Evolutionary conservation across 1,140 invertebrate species (phyloP), one percentile per base, ranked within the genome.

Genomic region (Conus betulinus): DNA sequence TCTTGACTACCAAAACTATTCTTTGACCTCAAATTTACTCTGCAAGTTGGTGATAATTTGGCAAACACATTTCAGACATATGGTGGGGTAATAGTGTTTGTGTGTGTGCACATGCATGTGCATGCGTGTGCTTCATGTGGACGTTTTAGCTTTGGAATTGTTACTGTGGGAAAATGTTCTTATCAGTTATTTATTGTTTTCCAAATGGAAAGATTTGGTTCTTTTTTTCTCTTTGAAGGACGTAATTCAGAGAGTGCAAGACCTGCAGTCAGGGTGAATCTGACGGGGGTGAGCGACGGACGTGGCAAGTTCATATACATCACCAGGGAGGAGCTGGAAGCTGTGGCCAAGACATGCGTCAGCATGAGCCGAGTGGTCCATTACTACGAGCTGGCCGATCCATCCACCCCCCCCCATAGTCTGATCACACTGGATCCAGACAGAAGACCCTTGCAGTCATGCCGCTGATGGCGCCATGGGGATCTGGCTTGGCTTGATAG

Each of bases 241-340:
- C 91, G 95, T 94, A 17, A 95, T 96, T 60, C 93, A 96, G 87
- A 96, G 98, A 90, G 97, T 99, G 86, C 97, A 98, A 89, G 97
- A 97, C 79, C 96, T 99, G 53, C 97, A 99, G 92, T 95, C 10
- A 97, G 97, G 91, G 98, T 97, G 74, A 87, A 91, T 71, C 91
- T 97, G 81, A 94, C 95, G 92, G 99, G 99, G 20, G 99, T 99
- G 6, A 98, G 99, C 92, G 99, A 99, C 94, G 99, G 99, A 94
- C 96, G 99, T 91, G 99, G 99, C 52, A 99, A 99, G 96, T 99
- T 99, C 94, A 99, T 99, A 92, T 99, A 99, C 94, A 98, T 99
- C 74, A 98, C 98, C 1, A 96, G 97, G 91, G 97, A 97, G 67
- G 99, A 99, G 95, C 95, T 99, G 83, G 96, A 98, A 92, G 97